Evolutionary conservation across 2,888 invertebrate genomes (phyloP).

Genomic region (Polymixis lichenea): DNA sequence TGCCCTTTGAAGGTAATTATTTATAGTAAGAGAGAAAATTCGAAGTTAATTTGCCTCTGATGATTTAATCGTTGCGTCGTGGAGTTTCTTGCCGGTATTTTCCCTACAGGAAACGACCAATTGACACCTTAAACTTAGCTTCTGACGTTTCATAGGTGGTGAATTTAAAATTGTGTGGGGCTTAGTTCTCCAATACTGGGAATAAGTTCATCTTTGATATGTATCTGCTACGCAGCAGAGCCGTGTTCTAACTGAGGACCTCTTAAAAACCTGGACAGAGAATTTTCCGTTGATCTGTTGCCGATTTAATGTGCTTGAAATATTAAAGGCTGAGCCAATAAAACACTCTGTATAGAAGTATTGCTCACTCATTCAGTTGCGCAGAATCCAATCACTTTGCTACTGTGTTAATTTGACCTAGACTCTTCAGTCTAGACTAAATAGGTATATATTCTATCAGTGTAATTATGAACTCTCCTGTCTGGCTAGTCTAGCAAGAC

Average conservation of each 20-base stretch:
- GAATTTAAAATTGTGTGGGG: not conserved
- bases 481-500: not conserved
- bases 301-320: not conserved
- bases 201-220: not conserved
- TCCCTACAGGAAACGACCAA: not conserved
- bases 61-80: not conserved
- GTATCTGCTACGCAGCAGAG: not conserved
- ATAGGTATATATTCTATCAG: not conserved
- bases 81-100: not conserved
- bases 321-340: not conserved
- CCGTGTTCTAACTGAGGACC: not conserved
- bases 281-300: not conserved
- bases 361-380: not conserved
- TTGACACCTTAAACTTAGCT: not conserved
- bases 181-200: not conserved
- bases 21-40: not conserved
- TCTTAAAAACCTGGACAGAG: not conserved
- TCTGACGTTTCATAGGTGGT: not conserved
- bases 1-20: not conserved
- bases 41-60: not conserved
- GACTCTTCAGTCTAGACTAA: slow-evolving; percentile 12
- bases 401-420: not conserved
- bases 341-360: not conserved
- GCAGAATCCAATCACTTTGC: not conserved
- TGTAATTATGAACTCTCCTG: not conserved